Evolutionary conservation across 53 echinoderm and acorn worm genomes (phyloP), one percentile per base, ranked within the genome.

Genomic region (Arbacia lixula): DNA sequence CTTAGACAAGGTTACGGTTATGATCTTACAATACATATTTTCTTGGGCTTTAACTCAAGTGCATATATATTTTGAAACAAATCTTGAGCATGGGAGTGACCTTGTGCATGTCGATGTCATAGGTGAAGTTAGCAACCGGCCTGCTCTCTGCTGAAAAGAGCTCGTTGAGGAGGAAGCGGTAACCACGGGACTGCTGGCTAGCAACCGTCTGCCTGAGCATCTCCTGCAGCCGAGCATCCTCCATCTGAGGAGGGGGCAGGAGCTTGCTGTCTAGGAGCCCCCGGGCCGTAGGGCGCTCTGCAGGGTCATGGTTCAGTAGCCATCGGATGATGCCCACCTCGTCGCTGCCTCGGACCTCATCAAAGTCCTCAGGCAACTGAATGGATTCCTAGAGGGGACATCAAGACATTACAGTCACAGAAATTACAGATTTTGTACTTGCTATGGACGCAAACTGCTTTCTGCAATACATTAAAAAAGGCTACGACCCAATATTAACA

Each of bases 41-140:
- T n/a, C n/a, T n/a, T n/a, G n/a, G n/a, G n/a, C n/a, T n/a, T n/a
- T n/a, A n/a, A n/a, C n/a, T n/a, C n/a, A n/a, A n/a, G n/a, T n/a
- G n/a, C n/a, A n/a, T n/a, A n/a, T n/a, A n/a, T n/a, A n/a, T n/a
- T n/a, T n/a, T n/a, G n/a, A n/a, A n/a, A n/a, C n/a, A n/a, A n/a
- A n/a, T n/a, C n/a, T n/a, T n/a, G n/a, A n/a, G n/a, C n/a, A n/a
- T n/a, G n/a, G n/a, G n/a, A n/a, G n/a, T n/a, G n/a, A 97, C 98
- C 94, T 94, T 97, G 53, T 94, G 92, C 41, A 93, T 98, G 36
- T 94, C 94, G 53, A 94, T 92, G 51, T 98, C 98, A 64, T 98
- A 98, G 10, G 90, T 88, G 49, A 89, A 92, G 42, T 98, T 94
- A 26, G 88, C 89, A 9, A 90, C 86, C 0, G 92, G 54, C 12